Base-by-base conservation (phyloP, 64 coral and sea anemone species). In the Actinia equina region DNA sequence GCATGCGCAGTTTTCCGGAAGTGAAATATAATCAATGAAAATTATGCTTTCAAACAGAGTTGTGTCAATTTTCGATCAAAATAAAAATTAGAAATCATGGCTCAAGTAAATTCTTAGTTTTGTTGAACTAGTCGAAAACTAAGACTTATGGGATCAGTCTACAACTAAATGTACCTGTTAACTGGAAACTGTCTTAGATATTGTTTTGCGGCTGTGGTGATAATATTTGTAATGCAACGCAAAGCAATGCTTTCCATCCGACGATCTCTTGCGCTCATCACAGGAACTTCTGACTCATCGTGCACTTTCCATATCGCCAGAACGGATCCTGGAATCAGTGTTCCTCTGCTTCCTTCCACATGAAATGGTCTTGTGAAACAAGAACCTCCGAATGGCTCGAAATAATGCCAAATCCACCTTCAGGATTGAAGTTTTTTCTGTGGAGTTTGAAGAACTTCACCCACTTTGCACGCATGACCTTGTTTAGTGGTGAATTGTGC, bases 401-500 rank as follows among this genome's bases (percentile, higher is more conserved):
- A 44, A 20, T 30, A 27, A 77, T 17, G 6, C 23, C 71, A 44
- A 77, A 77, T 22, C 42, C 9, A 8, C 71, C 71, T 37, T 37
- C 25, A 12, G 18, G 71, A 77, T 13, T 37, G 25, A 77, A 77
- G 42, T 77, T 77, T 5, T 37, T 27, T 13, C 71, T 27, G 25
- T 77, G 71, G n/a, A 77, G 6, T 27, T 77, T 44, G 6, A 77
- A 17, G 16, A 77, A 77, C 25, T 77, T 77, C 23, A 41, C 16
- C 71, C 71, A 77, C 25, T 77, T 77, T 37, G 71, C 71, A 4
- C 71, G 71, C n/a, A 37, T 37, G 6, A 41, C 25, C 8, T 44
- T 77, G 71, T 77, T 77, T 25, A 60, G 53, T 55, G 74, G 76
- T 22, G 76, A 82, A 30, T 81, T 82, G 19, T 81, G 55, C 6